A percentile compares a stretch with the other conserved stretches of the same genome.
Evolutionary conservation across 2,113 vertebrate species (phyloP).

Genomic region (Sylvietta virens): DNA sequence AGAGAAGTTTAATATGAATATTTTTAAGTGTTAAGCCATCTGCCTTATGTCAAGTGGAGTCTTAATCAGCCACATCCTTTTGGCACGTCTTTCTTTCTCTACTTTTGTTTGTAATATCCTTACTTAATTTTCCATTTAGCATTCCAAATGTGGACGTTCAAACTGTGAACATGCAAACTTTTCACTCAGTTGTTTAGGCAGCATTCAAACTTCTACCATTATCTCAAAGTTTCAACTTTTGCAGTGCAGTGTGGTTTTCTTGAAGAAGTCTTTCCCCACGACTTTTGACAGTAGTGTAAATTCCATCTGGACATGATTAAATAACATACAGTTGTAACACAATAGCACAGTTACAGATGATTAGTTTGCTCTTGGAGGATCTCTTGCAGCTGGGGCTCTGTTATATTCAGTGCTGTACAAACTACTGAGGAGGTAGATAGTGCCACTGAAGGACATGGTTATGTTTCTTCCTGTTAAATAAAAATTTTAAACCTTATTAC

Average conservation of each 20-base stretch:
- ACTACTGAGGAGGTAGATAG: not conserved
- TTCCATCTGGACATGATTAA: conserved; percentile 10
- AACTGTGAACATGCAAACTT: not conserved
- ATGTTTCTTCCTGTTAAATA: not conserved
- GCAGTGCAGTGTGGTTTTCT: not conserved
- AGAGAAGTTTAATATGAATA: not conserved
- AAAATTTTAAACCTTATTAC: not conserved
- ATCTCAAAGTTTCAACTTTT: not conserved
- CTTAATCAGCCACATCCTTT: conserved; percentile 6
- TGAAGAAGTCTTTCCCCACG: not conserved
- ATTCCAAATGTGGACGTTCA: not conserved
- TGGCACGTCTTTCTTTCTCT: not conserved
- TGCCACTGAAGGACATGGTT: not conserved
- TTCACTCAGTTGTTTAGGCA: not conserved
- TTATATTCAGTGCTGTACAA: not conserved
- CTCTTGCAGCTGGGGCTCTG: not conserved
- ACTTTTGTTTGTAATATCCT: conserved; percentile 7
- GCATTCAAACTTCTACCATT: not conserved
- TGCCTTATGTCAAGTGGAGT: not conserved
- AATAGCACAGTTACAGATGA: not conserved
- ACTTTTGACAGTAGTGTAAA: not conserved
- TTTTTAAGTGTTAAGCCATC: not conserved
- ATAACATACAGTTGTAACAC: not conserved
- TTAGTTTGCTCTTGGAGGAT: not conserved
- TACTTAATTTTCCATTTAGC: conserved; percentile 1